A percentile compares a stretch with the other conserved stretches of the same genome.
Conservation (phyloP, 2,888 invertebrate genomes). For the Agriopis leucophaearia region DNA sequence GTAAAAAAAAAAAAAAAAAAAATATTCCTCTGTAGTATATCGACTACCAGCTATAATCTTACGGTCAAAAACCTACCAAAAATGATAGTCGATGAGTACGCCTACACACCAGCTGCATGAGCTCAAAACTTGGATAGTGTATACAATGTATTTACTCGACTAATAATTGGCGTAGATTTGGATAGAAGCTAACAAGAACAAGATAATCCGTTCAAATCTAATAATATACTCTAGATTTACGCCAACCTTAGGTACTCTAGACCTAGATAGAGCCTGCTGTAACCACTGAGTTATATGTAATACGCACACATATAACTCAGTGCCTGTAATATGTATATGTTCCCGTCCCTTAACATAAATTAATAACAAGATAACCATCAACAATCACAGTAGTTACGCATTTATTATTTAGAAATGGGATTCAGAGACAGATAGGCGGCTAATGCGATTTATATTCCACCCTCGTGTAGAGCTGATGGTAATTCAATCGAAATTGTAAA, state of each 20-base stretch:
- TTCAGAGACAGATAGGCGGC: conserved; percentile 14
- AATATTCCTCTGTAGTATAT: too few species aligned
- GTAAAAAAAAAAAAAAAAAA: too few species aligned
- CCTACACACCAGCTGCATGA: too few species aligned
- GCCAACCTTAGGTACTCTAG: conserved; percentile 13
- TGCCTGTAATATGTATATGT: too few species aligned
- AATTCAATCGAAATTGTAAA: conserved; percentile 36
- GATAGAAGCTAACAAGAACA: conserved; percentile 5
- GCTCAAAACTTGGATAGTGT: too few species aligned
- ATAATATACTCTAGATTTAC: conserved; percentile 6
- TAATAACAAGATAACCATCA: conserved; percentile 32
- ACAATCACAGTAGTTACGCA: conserved; percentile 34
- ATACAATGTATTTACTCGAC: neutral
- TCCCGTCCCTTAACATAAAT: conserved; percentile 8
- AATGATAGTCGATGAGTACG: too few species aligned
- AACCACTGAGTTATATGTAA: too few species aligned
- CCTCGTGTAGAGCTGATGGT: conserved; percentile 18
- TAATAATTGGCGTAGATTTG: conserved; percentile 50
- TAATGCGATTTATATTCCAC: conserved; percentile 29
- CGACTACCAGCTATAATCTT: too few species aligned
- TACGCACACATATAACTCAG: too few species aligned
- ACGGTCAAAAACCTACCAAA: too few species aligned
- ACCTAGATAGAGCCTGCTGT: conserved; percentile 18
- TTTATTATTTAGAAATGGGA: conserved; percentile 37
- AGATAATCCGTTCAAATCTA: neutral